Conservation (phyloP, 2,888 invertebrate genomes). For the Acholoe squamosa region DNA sequence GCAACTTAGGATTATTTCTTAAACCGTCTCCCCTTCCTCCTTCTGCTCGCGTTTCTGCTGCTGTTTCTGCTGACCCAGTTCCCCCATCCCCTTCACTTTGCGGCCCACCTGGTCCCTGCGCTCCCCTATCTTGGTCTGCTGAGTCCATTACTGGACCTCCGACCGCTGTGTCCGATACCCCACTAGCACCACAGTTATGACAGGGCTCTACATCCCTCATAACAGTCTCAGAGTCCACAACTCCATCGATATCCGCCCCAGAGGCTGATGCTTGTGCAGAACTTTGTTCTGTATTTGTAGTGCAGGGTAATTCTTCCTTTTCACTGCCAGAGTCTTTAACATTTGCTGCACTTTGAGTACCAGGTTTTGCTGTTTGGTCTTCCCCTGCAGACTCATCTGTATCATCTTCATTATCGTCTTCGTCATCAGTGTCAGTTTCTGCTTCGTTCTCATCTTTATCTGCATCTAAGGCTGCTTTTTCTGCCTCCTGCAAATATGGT, state of each 20-base stretch:
- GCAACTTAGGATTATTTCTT: constrained; percentile 83
- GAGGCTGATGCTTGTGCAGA: background rate
- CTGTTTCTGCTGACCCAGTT: background rate
- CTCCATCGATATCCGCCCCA: background rate
- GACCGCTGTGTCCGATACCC: background rate
- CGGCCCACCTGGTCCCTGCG: background rate
- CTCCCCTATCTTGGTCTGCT: background rate
- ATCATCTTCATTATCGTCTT: constrained; percentile 30
- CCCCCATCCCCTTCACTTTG: background rate
- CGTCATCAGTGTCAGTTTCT: constrained; percentile 63
- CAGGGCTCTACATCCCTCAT: background rate
- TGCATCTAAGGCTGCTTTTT: constrained; percentile 1
- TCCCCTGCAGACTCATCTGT: constrained; percentile 43
- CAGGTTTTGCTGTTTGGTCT: constrained; percentile 7
- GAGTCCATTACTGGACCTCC: background rate
- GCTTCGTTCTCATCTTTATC: constrained; percentile 57
- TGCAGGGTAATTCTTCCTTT: background rate
- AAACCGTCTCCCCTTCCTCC: background rate
- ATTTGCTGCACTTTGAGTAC: background rate
- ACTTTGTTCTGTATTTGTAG: background rate
- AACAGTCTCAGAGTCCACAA: background rate
- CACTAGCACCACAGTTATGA: background rate
- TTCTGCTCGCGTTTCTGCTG: background rate
- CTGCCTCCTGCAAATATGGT: constrained; percentile 16
- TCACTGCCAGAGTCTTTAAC: background rate